Base-by-base conservation (phyloP, 2,113 vertebrate species). In the Anolis sagrei region DNA sequence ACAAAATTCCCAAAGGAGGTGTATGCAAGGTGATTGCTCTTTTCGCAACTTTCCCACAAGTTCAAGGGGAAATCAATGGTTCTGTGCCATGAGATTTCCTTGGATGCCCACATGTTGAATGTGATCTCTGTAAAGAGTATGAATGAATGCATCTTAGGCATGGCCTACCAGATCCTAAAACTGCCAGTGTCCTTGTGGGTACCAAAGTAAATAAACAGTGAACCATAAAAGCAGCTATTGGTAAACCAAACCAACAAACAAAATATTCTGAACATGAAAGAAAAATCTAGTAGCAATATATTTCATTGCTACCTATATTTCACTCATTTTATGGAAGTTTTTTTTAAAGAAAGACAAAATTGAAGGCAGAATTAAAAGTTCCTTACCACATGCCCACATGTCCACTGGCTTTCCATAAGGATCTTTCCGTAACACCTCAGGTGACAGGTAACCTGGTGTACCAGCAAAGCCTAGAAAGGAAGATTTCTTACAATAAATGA, bases 371-470 rank as follows among this genome's bases (percentile, higher is more conserved):
- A 64, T 76, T 64, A 62, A 88, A 78, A 78, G 19, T 21, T 36
- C 87, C 98, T 96, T 96, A 99, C 98, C 98, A 75, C 98, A 99
- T 19, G 98, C 98, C 98, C 98, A 99, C 98, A 99, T 99, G 91
- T 99, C 98, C 94, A 99, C 98, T 13, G 98, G 98, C 89, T 99
- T 99, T 77, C 98, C 98, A 87, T 99, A 99, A 6, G 98, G 98
- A 92, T 99, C 98, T 95, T 99, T 99, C 89, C 98, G 96, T 91
- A 99, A 94, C 70, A 99, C 98, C 89, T 99, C 98, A 84, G 98
- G 98, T 88, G 98, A 99, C 87, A 99, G 96, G 89, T 99, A 99
- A 58, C 98, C 98, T 9, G 98, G 98, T 58, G 98, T 99, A 58
- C 98, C 98, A 19, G 98, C 98, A 93, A 99, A 99, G 73, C 98